Evolutionary conservation across 2,888 invertebrate species (phyloP), one percentile per base, ranked within the genome.

Genomic region (Frankliniella intonsa): DNA sequence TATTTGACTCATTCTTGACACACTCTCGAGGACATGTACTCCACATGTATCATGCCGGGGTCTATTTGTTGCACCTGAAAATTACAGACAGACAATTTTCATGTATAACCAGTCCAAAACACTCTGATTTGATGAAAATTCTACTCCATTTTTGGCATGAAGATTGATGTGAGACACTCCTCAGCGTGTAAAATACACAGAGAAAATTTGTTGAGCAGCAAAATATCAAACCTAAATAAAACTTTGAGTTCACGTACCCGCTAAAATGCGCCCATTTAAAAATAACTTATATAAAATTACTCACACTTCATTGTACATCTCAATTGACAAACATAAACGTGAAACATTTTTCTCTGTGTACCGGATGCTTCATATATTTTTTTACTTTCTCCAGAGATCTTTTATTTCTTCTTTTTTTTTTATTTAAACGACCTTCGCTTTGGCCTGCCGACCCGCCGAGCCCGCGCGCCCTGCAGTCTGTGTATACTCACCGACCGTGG

Each of bases 391-490:
- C 51, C 55, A 50, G 50, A 19, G 51, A 62, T 81, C n/a, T 11
- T 81, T 19, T 25, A 10, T 76, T 65, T 49, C 9, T 19, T 76
- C 22, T 8, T 22, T 62, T 76, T 65, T 27, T 76, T 50, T 76
- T 69, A 62, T 81, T 69, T 65, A 22, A 38, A 38, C 38, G 38
- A 38, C 38, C 38, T 69, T 22, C 22, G 49, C 69, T 62, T 65
- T 65, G 81, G 80, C 55, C 81, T 51, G 81, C 51, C 49, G 55
- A 51, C 22, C 69, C 25, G 69, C 69, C 69, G 81, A 81, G 38
- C 51, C 80, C 80, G 51, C 62, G 62, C 51, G 81, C 62, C 51
- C 51, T 62, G 49, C 81, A 51, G 50, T 81, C 55, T 81, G 9
- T 62, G 51, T 50, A 69, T 62, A 65, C 25, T 69, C 10, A 76